These are phyloP conservation scores for Heterochromis multidens DNA, from an alignment of 2,113 vertebrate genomes.

Conservation along the genomic window DNA sequence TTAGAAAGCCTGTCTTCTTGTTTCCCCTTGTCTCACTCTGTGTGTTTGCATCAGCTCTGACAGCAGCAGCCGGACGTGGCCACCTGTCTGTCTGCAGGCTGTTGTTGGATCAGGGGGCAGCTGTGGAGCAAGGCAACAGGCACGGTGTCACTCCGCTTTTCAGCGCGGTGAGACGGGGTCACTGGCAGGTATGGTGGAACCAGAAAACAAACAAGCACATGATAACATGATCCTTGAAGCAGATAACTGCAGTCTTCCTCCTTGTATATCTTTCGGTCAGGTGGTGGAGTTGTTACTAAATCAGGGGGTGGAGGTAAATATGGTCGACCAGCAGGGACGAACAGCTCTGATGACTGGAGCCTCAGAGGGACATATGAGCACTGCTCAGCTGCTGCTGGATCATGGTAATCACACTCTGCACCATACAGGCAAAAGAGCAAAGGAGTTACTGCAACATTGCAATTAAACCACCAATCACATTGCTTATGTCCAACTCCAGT, in stretches of 20 bases:
- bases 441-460: not conserved
- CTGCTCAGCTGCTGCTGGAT: slow-evolving; percentile 89
- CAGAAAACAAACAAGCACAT: not conserved
- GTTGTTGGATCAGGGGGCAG: slow-evolving; percentile 89
- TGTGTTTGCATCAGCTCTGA: slow-evolving; percentile 77
- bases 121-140: slow-evolving; percentile 85
- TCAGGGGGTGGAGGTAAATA: slow-evolving; percentile 90
- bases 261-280: slow-evolving; percentile 60
- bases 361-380: slow-evolving; percentile 89
- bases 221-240: not conserved
- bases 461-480: not conserved
- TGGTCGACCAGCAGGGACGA: slow-evolving; percentile 91
- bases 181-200: slow-evolving; percentile 84
- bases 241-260: not conserved
- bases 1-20: not conserved
- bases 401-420: slow-evolving; percentile 76
- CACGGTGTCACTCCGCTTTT: slow-evolving; percentile 87
- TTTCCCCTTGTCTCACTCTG: not conserved
- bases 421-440: not conserved
- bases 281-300: slow-evolving; percentile 90
- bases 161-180: slow-evolving; percentile 89
- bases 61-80: slow-evolving; percentile 88
- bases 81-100: slow-evolving; percentile 88
- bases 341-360: slow-evolving; percentile 94
- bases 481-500: not conserved